Percentiles rank a stretch among this genome's conserved stretches.
These are phyloP conservation scores for Prorops nasuta DNA, from an alignment of 1,140 invertebrate species.

Conservation along the genomic window DNA sequence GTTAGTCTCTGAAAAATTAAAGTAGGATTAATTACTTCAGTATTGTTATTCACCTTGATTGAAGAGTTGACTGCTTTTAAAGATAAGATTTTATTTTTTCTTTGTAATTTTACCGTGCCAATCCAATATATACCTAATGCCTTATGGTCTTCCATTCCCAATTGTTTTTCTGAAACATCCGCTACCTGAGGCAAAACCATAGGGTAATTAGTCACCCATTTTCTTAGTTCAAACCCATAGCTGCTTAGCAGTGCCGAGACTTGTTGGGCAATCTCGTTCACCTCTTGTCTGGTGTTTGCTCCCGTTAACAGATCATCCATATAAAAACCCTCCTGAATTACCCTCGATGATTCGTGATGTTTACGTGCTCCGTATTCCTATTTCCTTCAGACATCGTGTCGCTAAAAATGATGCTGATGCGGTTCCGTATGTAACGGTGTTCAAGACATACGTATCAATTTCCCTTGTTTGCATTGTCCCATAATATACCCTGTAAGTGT, in stretches of 20 bases:
- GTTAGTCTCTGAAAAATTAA: slow-evolving; percentile 9
- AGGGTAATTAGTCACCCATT: neutral
- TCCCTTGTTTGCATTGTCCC: neutral
- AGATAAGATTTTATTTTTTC: neutral
- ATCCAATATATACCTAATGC: too few species aligned
- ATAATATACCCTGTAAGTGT: neutral
- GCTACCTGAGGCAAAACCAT: too few species aligned
- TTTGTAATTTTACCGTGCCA: neutral
- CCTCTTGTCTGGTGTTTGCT: too few species aligned
- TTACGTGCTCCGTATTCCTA: neutral
- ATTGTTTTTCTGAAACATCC: too few species aligned
- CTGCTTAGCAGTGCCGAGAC: neutral
- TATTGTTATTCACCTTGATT: neutral
- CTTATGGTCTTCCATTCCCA: too few species aligned
- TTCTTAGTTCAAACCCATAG: neutral
- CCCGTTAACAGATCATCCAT: too few species aligned
- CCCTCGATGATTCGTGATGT: neutral
- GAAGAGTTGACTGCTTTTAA: neutral
- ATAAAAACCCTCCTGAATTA: too few species aligned
- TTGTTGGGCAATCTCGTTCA: neutral
- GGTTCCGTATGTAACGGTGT: neutral
- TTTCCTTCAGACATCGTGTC: neutral
- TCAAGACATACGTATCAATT: neutral
- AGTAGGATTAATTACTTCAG: neutral
- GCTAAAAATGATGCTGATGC: too few species aligned